Evolutionary conservation across 2,113 vertebrate genomes (phyloP).

Genomic region (Anser brachyrhynchus): DNA sequence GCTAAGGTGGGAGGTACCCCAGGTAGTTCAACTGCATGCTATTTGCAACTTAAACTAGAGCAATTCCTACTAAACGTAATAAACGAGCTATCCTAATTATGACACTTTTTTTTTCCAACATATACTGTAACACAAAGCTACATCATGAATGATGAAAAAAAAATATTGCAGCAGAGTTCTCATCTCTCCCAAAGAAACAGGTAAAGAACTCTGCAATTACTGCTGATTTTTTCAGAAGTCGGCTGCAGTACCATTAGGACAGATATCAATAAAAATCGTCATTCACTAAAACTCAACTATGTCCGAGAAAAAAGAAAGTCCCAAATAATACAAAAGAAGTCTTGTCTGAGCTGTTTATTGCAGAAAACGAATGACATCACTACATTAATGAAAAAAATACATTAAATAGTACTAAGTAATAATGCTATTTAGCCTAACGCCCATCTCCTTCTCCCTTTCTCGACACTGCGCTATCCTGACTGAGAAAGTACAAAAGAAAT

Average conservation of each 20-base stretch:
- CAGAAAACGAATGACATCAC: background rate
- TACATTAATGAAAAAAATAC: background rate
- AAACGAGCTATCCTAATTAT: background rate
- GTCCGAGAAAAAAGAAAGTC: no score
- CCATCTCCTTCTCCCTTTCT: rapidly evolving
- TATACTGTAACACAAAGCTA: rapidly evolving
- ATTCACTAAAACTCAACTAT: background rate
- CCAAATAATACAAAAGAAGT: background rate
- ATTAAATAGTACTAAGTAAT: background rate
- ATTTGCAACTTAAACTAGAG: background rate
- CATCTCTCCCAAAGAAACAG: background rate
- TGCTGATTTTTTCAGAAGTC: background rate
- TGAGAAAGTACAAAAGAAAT: rapidly evolving
- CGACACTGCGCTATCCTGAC: background rate
- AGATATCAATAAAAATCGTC: background rate
- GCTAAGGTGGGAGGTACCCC: background rate
- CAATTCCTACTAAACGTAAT: background rate
- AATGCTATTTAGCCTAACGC: background rate
- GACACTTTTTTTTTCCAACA: background rate
- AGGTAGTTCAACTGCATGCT: background rate
- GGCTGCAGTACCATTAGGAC: background rate
- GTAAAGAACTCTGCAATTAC: background rate
- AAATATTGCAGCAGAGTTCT: background rate
- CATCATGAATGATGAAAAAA: rapidly evolving
- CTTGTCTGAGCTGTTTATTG: background rate